A percentile compares a stretch with the other conserved stretches of the same genome.
Conservation (phyloP, 2,113 vertebrate species). For the Ceyx margarethae region DNA sequence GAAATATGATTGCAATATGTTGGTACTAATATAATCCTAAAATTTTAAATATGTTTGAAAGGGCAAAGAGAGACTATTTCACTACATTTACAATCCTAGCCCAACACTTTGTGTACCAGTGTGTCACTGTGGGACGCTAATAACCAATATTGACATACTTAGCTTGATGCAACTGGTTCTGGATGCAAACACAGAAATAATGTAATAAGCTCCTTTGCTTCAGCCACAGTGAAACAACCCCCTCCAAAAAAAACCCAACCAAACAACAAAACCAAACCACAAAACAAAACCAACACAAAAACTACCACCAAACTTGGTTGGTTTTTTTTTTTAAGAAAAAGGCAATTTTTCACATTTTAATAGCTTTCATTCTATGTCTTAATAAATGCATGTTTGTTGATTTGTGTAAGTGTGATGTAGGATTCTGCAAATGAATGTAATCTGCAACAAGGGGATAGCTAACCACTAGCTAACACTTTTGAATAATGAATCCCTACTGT, state of each 20-base stretch:
- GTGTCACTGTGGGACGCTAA: not conserved
- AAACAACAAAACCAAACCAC: not conserved
- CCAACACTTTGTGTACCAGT: not conserved
- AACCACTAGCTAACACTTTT: conserved; percentile 83
- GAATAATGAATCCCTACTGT: conserved; percentile 87
- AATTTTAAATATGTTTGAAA: not conserved
- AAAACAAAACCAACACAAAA: not conserved
- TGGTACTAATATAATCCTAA: not conserved
- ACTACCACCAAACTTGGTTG: conserved; percentile 23
- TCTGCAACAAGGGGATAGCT: conserved; percentile 81
- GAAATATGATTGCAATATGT: not conserved
- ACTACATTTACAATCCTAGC: not conserved
- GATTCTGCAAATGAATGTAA: conserved; percentile 88
- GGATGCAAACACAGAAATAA: not conserved
- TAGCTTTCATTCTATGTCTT: conserved; percentile 86
- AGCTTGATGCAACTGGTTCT: not conserved
- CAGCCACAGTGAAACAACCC: not conserved
- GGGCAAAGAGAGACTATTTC: not conserved
- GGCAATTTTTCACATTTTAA: conserved; percentile 86
- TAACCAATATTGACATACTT: not conserved
- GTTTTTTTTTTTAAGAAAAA: conserved; percentile 68
- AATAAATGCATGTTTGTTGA: conserved; percentile 88
- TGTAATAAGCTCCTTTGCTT: not conserved
- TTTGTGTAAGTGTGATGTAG: conserved; percentile 85
- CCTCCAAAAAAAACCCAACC: not conserved